A percentile compares a stretch with the other conserved stretches of the same genome.
Evolutionary conservation across 2,888 invertebrate species (phyloP).

Genomic region (Morpho achilles): DNA sequence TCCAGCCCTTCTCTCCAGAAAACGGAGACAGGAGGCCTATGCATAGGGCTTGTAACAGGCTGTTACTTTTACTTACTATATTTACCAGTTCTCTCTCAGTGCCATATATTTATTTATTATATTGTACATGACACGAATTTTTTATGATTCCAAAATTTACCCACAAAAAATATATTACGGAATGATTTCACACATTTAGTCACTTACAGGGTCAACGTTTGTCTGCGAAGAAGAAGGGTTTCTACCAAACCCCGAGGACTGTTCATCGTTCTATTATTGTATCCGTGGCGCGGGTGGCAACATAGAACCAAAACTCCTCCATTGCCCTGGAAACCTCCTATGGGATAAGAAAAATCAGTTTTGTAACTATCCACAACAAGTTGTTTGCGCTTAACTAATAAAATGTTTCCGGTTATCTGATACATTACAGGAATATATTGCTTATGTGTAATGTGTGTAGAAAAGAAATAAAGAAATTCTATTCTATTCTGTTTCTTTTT

Average conservation of each 20-base stretch:
- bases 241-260: conserved; percentile 53
- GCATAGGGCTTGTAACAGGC: no score
- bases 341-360: conserved; percentile 47
- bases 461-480: no score
- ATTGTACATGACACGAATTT: no score
- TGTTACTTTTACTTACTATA: no score
- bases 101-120: no score
- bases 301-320: conserved; percentile 37
- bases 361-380: conserved; percentile 56
- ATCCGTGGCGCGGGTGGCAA: conserved; percentile 31
- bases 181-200: no score
- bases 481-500: no score
- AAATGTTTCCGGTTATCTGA: neutral
- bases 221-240: conserved; percentile 60
- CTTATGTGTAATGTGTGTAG: no score
- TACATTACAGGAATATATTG: neutral
- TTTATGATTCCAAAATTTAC: neutral
- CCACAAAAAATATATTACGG: no score
- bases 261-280: conserved; percentile 63
- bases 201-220: conserved; percentile 1
- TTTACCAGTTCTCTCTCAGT: no score
- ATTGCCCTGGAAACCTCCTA: conserved; percentile 46
- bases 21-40: no score
- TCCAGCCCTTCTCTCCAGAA: no score
- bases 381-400: conserved; percentile 11